These are phyloP conservation scores for Onychomys leucogaster DNA, from an alignment of 2,797 vertebrate genomes.

Conservation along the genomic window DNA sequence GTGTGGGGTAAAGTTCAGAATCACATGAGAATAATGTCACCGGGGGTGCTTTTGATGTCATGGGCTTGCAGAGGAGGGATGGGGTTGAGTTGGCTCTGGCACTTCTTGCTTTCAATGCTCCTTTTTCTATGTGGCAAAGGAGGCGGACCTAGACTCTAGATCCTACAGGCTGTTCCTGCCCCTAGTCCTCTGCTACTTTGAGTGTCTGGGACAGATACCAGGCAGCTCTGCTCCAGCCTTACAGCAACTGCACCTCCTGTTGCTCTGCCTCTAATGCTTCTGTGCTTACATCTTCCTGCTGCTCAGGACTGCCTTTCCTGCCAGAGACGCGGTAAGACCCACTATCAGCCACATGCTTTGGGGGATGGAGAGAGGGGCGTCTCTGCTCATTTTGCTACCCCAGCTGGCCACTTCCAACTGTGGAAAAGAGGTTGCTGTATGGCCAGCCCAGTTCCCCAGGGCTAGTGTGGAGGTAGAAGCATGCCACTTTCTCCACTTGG, in stretches of 20 bases:
- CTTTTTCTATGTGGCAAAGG: neutral
- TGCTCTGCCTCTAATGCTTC: conserved; percentile 62
- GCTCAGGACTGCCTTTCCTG: conserved; percentile 71
- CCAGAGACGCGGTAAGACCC: conserved; percentile 73
- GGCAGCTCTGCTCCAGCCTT: neutral
- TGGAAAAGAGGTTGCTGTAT: neutral
- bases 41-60: neutral
- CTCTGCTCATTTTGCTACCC: neutral
- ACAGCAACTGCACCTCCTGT: neutral
- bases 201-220: neutral
- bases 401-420: neutral
- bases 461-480: neutral
- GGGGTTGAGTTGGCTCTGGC: neutral
- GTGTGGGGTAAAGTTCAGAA: neutral
- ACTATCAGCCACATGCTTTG: neutral
- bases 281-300: conserved; percentile 71
- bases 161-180: neutral
- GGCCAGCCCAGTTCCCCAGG: neutral
- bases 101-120: conserved; percentile 21
- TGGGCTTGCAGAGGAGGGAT: neutral
- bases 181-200: neutral
- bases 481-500: neutral
- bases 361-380: neutral
- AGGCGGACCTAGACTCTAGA: conserved; percentile 11
- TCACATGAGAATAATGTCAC: neutral